Percentiles rank a stretch among this genome's conserved stretches.
phyloP scores from a whole-genome alignment of 2,888 invertebrate genomes.

The Leptopilina syphax region DNA sequence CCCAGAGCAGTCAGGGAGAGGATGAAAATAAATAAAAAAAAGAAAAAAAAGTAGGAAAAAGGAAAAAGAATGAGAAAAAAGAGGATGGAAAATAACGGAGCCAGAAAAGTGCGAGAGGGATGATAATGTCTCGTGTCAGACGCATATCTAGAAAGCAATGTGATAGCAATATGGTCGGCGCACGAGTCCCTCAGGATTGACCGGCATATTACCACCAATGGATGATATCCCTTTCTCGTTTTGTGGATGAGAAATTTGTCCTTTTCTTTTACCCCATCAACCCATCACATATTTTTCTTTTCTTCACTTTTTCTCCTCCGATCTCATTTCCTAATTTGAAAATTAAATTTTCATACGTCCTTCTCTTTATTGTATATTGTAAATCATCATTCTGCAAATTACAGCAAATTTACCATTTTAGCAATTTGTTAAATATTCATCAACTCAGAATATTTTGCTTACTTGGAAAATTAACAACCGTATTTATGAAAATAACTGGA shows the following conservation, averaged over 20 bases:
- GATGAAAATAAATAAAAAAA: slow-evolving; percentile 5
- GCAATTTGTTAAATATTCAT: no score
- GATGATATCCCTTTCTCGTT: slow-evolving; percentile 6
- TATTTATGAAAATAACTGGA: no score
- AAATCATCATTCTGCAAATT: no score
- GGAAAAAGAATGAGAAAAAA: not conserved
- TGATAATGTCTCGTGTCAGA: slow-evolving; percentile 41
- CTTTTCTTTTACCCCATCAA: slow-evolving; percentile 13
- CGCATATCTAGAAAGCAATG: slow-evolving; percentile 38
- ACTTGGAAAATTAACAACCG: no score
- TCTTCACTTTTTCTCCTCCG: not conserved
- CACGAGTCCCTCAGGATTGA: slow-evolving; percentile 36
- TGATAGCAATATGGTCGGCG: slow-evolving; percentile 33
- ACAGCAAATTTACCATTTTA: no score
- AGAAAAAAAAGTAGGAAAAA: not conserved
- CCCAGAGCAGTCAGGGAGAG: not conserved
- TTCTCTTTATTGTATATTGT: no score
- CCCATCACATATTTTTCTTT: slow-evolving; percentile 16
- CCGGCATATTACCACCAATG: slow-evolving; percentile 25
- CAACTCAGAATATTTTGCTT: no score
- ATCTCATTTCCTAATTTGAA: slow-evolving; percentile 26
- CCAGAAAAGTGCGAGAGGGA: slow-evolving; percentile 29
- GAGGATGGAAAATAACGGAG: slow-evolving; percentile 1
- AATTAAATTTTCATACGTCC: not conserved
- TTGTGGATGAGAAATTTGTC: slow-evolving; percentile 3